Conservation (phyloP, 2,113 vertebrate genomes). For the Taurulus bubalis region DNA sequence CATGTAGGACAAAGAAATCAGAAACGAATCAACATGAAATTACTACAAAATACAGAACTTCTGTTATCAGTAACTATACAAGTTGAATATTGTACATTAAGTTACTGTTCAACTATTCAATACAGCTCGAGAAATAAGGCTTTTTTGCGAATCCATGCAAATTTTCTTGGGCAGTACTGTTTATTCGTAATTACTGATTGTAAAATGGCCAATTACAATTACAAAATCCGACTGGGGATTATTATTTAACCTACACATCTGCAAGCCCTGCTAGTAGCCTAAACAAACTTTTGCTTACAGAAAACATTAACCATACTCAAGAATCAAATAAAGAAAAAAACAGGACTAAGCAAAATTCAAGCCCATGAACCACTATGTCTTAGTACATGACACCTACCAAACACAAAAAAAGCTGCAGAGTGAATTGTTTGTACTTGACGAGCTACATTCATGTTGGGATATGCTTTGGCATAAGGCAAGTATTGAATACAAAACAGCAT, state of each 20-base stretch:
- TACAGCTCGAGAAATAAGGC: slow-evolving; percentile 65
- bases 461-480: slow-evolving; percentile 75
- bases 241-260: slow-evolving; percentile 40
- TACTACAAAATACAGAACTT: slow-evolving; percentile 42
- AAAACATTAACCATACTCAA: slow-evolving; percentile 32
- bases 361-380: background rate
- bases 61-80: slow-evolving; percentile 32
- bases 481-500: slow-evolving; percentile 27
- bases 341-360: slow-evolving; percentile 5
- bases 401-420: slow-evolving; percentile 62
- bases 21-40: slow-evolving; percentile 39
- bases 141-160: slow-evolving; percentile 61
- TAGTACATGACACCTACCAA: slow-evolving; percentile 36
- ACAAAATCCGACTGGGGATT: slow-evolving; percentile 18
- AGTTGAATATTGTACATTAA: slow-evolving; percentile 40
- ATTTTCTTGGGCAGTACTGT: slow-evolving; percentile 38
- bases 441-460: slow-evolving; percentile 75
- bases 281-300: slow-evolving; percentile 20
- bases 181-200: slow-evolving; percentile 39
- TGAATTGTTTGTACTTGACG: slow-evolving; percentile 46
- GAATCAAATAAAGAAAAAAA: slow-evolving; percentile 24
- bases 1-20: slow-evolving; percentile 48
- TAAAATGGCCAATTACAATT: slow-evolving; percentile 40
- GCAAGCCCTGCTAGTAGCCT: slow-evolving; percentile 40
- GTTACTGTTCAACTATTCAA: slow-evolving; percentile 34